phyloP scores from a whole-genome alignment of 2,888 invertebrate species.

The Beris chalybata region DNA sequence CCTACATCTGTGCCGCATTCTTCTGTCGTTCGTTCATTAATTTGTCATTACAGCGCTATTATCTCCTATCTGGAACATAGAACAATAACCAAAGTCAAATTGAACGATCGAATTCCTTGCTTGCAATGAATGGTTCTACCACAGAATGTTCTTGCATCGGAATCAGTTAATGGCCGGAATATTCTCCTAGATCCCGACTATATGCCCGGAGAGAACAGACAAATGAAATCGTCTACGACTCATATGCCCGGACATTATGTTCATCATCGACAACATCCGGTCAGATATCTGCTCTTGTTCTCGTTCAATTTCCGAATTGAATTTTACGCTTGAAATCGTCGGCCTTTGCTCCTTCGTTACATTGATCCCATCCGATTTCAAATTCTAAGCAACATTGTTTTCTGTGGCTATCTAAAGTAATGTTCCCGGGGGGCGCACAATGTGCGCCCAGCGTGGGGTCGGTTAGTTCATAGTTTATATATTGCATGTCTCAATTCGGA shows the following conservation, averaged over 20 bases:
- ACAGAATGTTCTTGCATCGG: not conserved
- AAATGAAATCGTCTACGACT: not conserved
- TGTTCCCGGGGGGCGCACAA: too few relatives aligned
- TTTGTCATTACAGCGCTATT: slow-evolving; percentile 32
- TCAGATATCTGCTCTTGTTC: slow-evolving; percentile 25
- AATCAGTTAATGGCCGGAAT: not conserved
- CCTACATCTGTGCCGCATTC: not conserved
- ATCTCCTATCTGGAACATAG: not conserved
- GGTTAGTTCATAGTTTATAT: too few relatives aligned
- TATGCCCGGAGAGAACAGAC: too few relatives aligned
- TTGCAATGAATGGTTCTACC: slow-evolving; percentile 2
- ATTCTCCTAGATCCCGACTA: not conserved
- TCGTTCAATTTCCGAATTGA: slow-evolving; percentile 33
- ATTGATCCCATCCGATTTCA: too few relatives aligned
- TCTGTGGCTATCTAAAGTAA: too few relatives aligned
- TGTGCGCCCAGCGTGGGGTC: too few relatives aligned
- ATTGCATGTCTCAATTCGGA: too few relatives aligned
- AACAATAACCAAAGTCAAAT: not conserved
- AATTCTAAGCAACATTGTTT: too few relatives aligned
- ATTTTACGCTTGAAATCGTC: slow-evolving; percentile 28
- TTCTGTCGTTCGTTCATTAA: slow-evolving; percentile 27
- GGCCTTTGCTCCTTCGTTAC: too few relatives aligned
- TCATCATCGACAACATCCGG: slow-evolving; percentile 28
- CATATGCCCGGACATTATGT: slow-evolving; percentile 14
- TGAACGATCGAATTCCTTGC: not conserved